Conservation (phyloP, 2,888 invertebrate genomes). For the Myopa tessellatipennis region DNA sequence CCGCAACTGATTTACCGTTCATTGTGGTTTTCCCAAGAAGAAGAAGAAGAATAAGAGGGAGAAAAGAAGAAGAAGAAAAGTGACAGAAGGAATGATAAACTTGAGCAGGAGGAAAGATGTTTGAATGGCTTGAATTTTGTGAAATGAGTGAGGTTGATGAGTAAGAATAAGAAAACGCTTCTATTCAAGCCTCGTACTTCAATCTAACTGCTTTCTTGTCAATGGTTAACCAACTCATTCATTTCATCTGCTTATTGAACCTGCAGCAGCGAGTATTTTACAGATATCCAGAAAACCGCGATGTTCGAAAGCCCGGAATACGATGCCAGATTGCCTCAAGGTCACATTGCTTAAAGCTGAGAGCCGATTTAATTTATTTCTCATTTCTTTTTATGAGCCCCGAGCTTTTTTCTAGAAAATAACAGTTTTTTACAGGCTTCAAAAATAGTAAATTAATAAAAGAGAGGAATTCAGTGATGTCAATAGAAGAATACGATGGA, state of each 20-base stretch:
- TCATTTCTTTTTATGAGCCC: too few relatives aligned
- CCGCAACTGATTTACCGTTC: slow-evolving; percentile 51
- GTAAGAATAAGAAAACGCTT: background rate
- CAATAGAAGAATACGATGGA: too few relatives aligned
- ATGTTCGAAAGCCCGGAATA: background rate
- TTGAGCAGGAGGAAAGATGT: background rate
- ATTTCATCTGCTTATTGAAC: slow-evolving; percentile 11
- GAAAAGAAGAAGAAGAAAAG: background rate
- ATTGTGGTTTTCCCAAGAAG: background rate
- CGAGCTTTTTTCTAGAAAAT: background rate
- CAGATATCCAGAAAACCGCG: background rate
- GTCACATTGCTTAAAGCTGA: background rate
- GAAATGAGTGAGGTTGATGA: background rate
- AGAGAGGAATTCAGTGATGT: too few relatives aligned
- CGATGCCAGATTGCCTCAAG: slow-evolving; percentile 24
- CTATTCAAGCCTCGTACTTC: slow-evolving; percentile 10
- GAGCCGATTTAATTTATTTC: background rate
- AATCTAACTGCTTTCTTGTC: background rate
- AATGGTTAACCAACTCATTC: slow-evolving; percentile 16
- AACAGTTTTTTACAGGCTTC: background rate
- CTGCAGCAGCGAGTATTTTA: background rate
- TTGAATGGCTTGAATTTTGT: background rate
- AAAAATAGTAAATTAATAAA: background rate
- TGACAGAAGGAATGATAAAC: background rate
- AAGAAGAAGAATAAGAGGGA: background rate